These are phyloP conservation scores for Platycnemis pennipes DNA, from an alignment of 2,888 invertebrate species.

Conservation along the genomic window DNA sequence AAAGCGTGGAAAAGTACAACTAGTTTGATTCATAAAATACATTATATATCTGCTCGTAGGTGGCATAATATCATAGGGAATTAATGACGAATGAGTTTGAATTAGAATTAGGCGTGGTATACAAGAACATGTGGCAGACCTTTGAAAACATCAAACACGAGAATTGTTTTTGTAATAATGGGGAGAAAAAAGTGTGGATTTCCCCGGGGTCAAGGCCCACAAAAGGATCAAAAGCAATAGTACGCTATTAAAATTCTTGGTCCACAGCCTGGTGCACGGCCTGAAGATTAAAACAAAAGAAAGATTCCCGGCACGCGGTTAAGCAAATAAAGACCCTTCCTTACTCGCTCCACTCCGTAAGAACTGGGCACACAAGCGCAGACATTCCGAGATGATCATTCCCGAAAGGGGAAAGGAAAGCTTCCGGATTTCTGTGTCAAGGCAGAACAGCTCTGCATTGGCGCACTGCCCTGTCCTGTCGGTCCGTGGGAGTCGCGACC, in stretches of 20 bases:
- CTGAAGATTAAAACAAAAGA: neutral
- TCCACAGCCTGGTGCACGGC: too few relatives aligned
- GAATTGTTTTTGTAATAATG: too few relatives aligned
- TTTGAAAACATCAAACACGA: too few relatives aligned
- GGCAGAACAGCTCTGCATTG: neutral
- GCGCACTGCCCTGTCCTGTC: neutral
- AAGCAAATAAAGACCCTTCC: neutral
- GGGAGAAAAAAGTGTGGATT: neutral
- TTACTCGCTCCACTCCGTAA: neutral
- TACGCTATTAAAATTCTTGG: too few relatives aligned
- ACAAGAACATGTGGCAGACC: too few relatives aligned
- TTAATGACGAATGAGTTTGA: too few relatives aligned
- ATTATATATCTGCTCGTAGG: too few relatives aligned
- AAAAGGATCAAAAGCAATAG: neutral
- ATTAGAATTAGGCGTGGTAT: too few relatives aligned
- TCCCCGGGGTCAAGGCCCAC: neutral
- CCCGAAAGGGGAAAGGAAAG: neutral
- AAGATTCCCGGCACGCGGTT: neutral
- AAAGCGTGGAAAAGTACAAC: too few relatives aligned
- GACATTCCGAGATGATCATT: constrained; percentile 7
- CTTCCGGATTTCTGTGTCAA: neutral
- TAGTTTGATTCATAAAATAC: too few relatives aligned
- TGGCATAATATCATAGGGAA: too few relatives aligned
- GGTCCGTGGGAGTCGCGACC: neutral
- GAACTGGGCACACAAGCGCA: neutral